Base-by-base conservation (phyloP, 2,113 vertebrate genomes). In the Syngnathus floridae region DNA sequence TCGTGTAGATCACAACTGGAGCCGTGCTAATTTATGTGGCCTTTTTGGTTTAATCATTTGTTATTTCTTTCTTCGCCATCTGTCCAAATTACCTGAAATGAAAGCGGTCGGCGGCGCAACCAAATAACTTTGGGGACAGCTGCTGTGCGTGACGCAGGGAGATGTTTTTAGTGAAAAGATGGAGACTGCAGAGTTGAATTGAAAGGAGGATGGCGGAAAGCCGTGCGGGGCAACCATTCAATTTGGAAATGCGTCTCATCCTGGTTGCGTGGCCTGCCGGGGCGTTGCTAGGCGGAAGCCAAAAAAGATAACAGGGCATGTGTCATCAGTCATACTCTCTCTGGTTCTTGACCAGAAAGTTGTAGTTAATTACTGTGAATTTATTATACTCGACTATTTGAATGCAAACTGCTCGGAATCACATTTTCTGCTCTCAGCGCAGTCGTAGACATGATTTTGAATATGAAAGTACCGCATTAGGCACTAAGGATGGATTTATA, bases 201-300 rank as follows among this genome's bases (percentile, higher is more conserved):
- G 48, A 65, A 74, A 43, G 71, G 58, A 51, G 4, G 40, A 48
- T n/a, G 3, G n/a, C 9, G 4, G 49, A 51, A 8, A 51, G 8
- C 77, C 79, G 66, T 41, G 64, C 75, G 62, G 80, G 74, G 72
- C 64, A 51, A 67, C 64, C 66, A 61, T 78, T 78, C 75, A 72
- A 61, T 46, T 41, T 52, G 72, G 71, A 82, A 69, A 80, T 57
- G 73, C 68, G 37, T 75, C 75, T 78, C 8, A 38, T 81, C 79
- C 74, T 72, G 72, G 68, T 68, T 72, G 45, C 67, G 51, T 4
- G 3, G 55, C 41, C 62, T 77, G 78, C 74, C 73, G 62, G 79
- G 66, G 52, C 9, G 76, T 80, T 77, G 86, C 77, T 78, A 72
- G 63, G 77, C 75, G 71, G 77, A 76, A 77, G 60, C 70, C 81